Evolutionary conservation across 1,140 invertebrate species (phyloP).

Genomic region (Pseudomyrmex pallidus): DNA sequence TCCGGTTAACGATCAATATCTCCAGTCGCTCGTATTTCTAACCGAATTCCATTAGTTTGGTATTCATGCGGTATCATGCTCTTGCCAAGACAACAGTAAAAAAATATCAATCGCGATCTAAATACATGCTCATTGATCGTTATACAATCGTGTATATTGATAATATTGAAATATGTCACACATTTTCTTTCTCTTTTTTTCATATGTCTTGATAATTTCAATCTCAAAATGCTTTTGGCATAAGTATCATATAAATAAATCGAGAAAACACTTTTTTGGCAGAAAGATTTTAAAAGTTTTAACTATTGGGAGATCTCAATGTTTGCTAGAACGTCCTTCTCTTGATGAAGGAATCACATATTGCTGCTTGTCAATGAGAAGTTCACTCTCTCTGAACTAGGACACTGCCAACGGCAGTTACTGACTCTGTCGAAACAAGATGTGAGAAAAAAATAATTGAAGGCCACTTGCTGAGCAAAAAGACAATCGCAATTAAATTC

Average conservation of each 20-base stretch:
- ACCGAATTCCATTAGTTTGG: background rate
- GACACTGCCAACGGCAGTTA: constrained; percentile 22
- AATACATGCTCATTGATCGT: background rate
- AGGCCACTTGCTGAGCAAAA: background rate
- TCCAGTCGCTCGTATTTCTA: background rate
- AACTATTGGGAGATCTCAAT: background rate
- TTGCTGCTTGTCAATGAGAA: background rate
- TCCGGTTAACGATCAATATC: background rate
- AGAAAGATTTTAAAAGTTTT: background rate
- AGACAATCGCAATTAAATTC: constrained; percentile 36
- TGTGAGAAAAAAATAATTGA: constrained; percentile 14
- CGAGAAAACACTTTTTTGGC: background rate
- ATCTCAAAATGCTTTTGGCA: background rate
- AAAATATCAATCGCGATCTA: background rate
- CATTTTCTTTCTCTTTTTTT: too few relatives aligned
- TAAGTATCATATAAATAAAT: constrained; percentile 17
- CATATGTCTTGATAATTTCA: background rate
- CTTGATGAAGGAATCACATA: background rate
- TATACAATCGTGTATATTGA: background rate
- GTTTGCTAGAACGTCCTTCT: background rate
- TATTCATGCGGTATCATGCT: background rate
- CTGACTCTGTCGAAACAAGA: constrained; percentile 25
- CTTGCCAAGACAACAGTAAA: background rate
- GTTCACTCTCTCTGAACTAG: background rate
- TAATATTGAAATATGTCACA: background rate